These are phyloP conservation scores for Cyprinodon brontotheroides DNA, from an alignment of 2,113 vertebrate species.

Conservation along the genomic window DNA sequence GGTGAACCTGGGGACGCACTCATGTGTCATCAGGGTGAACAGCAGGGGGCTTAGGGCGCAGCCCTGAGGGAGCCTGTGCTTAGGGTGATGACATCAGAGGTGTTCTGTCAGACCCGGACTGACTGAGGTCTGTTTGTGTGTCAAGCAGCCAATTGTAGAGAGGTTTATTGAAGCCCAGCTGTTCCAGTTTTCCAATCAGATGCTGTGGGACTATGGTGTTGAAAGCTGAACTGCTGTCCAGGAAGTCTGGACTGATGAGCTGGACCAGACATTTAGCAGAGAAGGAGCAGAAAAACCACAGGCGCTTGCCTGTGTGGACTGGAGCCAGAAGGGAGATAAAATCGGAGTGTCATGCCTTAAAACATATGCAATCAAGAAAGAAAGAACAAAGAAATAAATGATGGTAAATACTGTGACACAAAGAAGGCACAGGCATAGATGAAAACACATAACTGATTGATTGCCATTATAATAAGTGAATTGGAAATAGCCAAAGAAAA, in stretches of 20 bases:
- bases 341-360: neutral
- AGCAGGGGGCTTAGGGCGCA: too few species aligned
- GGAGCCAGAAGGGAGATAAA: neutral
- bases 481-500: neutral
- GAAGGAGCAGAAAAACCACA: constrained; percentile 12
- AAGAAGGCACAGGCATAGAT: neutral
- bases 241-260: neutral
- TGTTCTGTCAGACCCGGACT: too few species aligned
- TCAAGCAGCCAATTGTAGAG: too few species aligned
- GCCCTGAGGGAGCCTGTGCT: too few species aligned
- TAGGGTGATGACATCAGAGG: too few species aligned
- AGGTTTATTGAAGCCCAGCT: too few species aligned
- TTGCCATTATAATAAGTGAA: neutral
- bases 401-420: neutral
- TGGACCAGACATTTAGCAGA: neutral
- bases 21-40: too few species aligned
- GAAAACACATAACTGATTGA: neutral
- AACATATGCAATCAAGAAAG: neutral
- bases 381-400: neutral
- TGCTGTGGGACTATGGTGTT: too few species aligned
- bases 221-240: too few species aligned
- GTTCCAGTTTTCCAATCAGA: too few species aligned
- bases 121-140: too few species aligned
- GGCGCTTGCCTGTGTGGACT: neutral
- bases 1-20: too few species aligned